These are phyloP conservation scores for Protonemura montana DNA, from an alignment of 2,888 invertebrate genomes.

Conservation along the genomic window DNA sequence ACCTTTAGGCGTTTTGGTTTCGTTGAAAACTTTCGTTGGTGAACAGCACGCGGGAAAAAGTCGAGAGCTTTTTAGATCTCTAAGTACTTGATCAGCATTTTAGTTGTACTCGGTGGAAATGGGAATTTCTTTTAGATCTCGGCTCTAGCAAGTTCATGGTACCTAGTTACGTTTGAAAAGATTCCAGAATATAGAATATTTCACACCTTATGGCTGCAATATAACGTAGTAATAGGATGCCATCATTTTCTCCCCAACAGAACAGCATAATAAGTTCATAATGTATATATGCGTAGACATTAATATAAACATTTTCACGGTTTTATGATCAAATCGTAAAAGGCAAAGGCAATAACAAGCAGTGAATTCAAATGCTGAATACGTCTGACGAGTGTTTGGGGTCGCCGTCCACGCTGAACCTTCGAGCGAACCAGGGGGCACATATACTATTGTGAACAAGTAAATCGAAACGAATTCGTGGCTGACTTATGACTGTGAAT, in stretches of 20 bases:
- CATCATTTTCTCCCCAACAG: background rate
- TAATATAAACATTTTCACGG: background rate
- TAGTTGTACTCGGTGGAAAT: background rate
- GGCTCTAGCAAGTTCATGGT: background rate
- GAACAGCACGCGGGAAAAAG: background rate
- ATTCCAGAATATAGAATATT: background rate
- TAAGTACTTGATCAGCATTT: background rate
- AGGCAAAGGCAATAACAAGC: background rate
- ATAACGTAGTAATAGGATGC: background rate
- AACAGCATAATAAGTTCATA: background rate
- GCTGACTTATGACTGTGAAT: constrained; percentile 10
- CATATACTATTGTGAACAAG: background rate
- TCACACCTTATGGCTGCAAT: background rate
- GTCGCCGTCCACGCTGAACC: background rate
- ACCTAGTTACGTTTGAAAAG: background rate
- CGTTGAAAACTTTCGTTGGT: background rate
- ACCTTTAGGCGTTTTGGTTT: background rate
- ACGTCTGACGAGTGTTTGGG: background rate
- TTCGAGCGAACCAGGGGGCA: background rate
- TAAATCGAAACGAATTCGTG: background rate
- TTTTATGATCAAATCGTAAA: background rate
- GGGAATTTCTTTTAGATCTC: background rate
- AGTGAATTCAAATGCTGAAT: background rate
- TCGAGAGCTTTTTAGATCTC: background rate
- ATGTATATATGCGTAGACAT: background rate